Evolutionary conservation across 2,797 vertebrate genomes (phyloP).

Genomic region (Paguma larvata): DNA sequence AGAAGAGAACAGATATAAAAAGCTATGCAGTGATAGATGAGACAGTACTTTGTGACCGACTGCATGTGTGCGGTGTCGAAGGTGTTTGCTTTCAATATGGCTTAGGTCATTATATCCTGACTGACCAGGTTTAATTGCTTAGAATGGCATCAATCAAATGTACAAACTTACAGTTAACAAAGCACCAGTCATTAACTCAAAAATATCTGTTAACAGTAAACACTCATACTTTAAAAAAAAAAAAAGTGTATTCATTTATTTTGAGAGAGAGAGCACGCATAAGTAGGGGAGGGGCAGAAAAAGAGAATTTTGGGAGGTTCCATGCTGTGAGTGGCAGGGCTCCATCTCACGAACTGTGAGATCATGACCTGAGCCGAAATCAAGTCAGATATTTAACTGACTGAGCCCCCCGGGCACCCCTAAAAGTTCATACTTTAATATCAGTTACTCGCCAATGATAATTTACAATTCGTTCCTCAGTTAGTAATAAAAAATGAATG

Average conservation of each 20-base stretch:
- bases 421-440: neutral
- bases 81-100: neutral
- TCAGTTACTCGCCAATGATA: neutral
- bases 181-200: neutral
- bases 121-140: neutral
- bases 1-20: neutral
- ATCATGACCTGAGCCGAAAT: too few relatives aligned
- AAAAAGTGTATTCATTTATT: too few relatives aligned
- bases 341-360: too few relatives aligned
- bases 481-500: neutral
- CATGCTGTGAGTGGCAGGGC: too few relatives aligned
- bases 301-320: too few relatives aligned
- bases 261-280: too few relatives aligned
- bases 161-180: neutral
- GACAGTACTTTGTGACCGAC: neutral
- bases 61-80: neutral
- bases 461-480: neutral
- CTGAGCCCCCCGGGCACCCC: too few relatives aligned
- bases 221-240: neutral
- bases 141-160: neutral
- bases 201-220: neutral
- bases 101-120: neutral
- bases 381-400: too few relatives aligned
- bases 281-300: too few relatives aligned
- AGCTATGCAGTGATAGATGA: neutral